Evolutionary conservation across 2,797 vertebrate species (phyloP), one percentile per base, ranked within the genome.

Genomic region (Sebastes iracundus): DNA sequence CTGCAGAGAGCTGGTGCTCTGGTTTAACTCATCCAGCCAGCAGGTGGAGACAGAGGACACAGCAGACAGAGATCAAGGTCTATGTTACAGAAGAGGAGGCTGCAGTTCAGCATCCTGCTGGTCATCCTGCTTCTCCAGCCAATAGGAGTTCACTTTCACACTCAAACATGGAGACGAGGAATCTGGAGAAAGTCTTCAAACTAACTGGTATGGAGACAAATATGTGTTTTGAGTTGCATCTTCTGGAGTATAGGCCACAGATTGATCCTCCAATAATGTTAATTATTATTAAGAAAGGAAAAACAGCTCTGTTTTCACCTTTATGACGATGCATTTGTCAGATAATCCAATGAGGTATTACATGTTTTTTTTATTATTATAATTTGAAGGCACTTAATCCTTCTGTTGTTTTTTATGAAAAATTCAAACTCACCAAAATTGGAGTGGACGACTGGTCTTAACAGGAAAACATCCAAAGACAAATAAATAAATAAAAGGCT

Each of bases 11-110:
- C 14, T 4, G 20, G 42, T 11, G 18, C 25, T 4, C 12, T 1
- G 72, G 7, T 32, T 67, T 1, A 23, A 35, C 33, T 55, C 69
- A 18, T 14, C 46, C 52, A 4, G 7, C 67, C 90, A 79, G 67
- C 69, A 92, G 88, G 30, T 77, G 89, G 88, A 83, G 84, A 38
- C 80, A 25, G 5, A 4, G 22, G 16, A 32, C 84, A 84, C 32
- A 46, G 3, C 42, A 76, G 27, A 55, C 58, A 53, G 20, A 2
- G 69, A 80, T 72, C 66, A 70, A 82, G 76, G 78, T 82, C 70
- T 68, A 52, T 23, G 65, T 73, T 42, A 42, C 5, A 42, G 38
- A 42, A 42, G 14, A 42, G 38, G 38, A 14, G 35, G 35, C 35
- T 38, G 35, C 32, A 7, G 14, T 2, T 32, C 2, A 28, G 2